Evolutionary conservation across 2,113 vertebrate species (phyloP), one percentile per base, ranked within the genome.

Genomic region (Guaruba guarouba): DNA sequence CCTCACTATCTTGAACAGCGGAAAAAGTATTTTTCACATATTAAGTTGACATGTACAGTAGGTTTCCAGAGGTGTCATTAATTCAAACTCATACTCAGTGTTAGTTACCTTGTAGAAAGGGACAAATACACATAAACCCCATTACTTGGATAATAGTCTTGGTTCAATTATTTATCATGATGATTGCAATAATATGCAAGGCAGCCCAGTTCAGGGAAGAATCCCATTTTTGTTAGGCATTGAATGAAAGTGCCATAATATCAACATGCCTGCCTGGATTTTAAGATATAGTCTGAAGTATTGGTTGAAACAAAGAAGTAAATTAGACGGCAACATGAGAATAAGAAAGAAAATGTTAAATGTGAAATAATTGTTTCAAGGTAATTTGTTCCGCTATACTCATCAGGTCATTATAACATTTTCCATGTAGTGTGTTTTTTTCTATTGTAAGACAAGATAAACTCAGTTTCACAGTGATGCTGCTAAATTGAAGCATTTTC

Each of bases 1-100:
- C 35, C 39, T 93, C 52, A 5, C 68, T 77, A 7, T 61, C 82
- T 94, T 2, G 13, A 95, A 33, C 51, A 48, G 52, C 44, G 17
- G 35, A 79, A 33, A 69, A 94, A 78, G 78, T 41, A 48, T 94
- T 92, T 91, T 61, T 94, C 80, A 81, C 49, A 1, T 57, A 29
- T 66, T 54, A 67, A 71, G 51, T 13, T 76, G 93, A 93, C 76
- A 31, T 4, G 28, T 79, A 81, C 82, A 69, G 52, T 79, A 57
- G 91, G 52, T 86, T 96, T 87, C 68, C 87, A 93, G 43, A 79
- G 78, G 92, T 83, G 57, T 75, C 24, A 16, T 51, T 96, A 92
- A 84, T 95, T 97, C 96, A 77, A 81, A 86, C 86, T 95, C 92
- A 63, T 88, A 54, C 46, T 85, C 63, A 23, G 79, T 85, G 83